Evolutionary conservation across 2,888 invertebrate genomes (phyloP), one percentile per base, ranked within the genome.

Genomic region (Parnassius smintheus): DNA sequence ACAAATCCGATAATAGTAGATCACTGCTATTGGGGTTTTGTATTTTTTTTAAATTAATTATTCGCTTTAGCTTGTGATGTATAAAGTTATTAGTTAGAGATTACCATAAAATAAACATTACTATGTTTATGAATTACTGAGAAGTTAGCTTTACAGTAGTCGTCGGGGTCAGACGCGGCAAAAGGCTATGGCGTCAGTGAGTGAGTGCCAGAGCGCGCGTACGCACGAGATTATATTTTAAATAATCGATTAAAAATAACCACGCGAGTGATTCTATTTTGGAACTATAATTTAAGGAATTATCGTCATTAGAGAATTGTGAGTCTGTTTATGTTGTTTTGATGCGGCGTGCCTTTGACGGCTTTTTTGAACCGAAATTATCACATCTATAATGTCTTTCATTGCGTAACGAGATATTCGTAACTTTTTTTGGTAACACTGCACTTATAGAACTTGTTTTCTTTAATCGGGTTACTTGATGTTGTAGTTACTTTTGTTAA

Each of bases 361-460:
- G 46, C 61, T 64, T 61, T 56, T 49, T 12, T 35, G 12, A 44
- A 41, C 50, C 9, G 41, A 51, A 46, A 52, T 42, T 56, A 48
- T 59, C 59, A 56, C 59, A 8, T 52, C 59, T 64, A 53, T 64
- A 56, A 63, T 63, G 49, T 12, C 56, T 49, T 11, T 59, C 2
- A 46, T 68, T 65, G 61, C 65, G 62, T 68, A 70, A 67, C 55
- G 64, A 62, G 50, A 64, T 67, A 67, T 69, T 68, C 68, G 67
- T 69, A 69, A 68, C 64, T 64, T 65, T 68, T 72, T 72, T 68
- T 55, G 65, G 65, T 65, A 65, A 66, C 61, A 66, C 65, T 45
- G 54, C 59, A 65, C 59, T 66, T 65, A 62, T 67, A 64, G 67
- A 67, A 65, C 65, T 60, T 12, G 66, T 63, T 65, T 64, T 49